A percentile compares a stretch with the other conserved stretches of the same genome.
Conservation (phyloP, 2,797 vertebrate species). For the Phoxinus dragarum region DNA sequence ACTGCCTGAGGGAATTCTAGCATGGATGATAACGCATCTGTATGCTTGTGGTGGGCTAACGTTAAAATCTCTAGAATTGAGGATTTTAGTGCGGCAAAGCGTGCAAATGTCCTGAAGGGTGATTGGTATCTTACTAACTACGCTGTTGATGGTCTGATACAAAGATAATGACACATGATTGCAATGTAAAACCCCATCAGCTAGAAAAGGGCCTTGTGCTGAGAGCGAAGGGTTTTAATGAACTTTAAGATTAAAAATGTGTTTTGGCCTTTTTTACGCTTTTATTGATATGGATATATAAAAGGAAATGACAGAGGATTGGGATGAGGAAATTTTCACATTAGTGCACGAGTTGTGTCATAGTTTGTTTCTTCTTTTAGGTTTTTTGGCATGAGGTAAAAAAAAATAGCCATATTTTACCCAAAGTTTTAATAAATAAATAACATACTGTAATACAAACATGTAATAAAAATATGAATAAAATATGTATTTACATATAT, state of each 20-base stretch:
- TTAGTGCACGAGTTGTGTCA: not conserved
- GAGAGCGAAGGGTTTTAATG: not conserved
- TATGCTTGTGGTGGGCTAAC: conserved; percentile 36
- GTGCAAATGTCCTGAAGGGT: conserved; percentile 34
- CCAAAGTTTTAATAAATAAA: too few relatives aligned
- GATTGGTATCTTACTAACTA: conserved; percentile 51
- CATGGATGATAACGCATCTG: conserved; percentile 47
- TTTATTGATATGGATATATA: conserved; percentile 24
- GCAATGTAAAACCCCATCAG: conserved; percentile 37
- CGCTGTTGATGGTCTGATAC: conserved; percentile 26
- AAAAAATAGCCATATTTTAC: not conserved
- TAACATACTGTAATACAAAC: too few relatives aligned
- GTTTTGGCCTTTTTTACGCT: not conserved
- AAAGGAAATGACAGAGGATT: not conserved
- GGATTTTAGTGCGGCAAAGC: conserved; percentile 38
- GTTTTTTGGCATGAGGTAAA: not conserved
- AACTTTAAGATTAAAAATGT: conserved; percentile 27
- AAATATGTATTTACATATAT: too few relatives aligned
- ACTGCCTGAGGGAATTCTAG: conserved; percentile 46
- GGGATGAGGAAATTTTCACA: conserved; percentile 3
- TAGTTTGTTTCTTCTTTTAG: not conserved
- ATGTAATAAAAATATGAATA: too few relatives aligned
- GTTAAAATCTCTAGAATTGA: conserved; percentile 36
- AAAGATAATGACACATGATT: conserved; percentile 47
- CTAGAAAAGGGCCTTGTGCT: not conserved